These are phyloP conservation scores for Hoplostethus mediterraneus DNA, from an alignment of 2,797 vertebrate species.

Conservation along the genomic window DNA sequence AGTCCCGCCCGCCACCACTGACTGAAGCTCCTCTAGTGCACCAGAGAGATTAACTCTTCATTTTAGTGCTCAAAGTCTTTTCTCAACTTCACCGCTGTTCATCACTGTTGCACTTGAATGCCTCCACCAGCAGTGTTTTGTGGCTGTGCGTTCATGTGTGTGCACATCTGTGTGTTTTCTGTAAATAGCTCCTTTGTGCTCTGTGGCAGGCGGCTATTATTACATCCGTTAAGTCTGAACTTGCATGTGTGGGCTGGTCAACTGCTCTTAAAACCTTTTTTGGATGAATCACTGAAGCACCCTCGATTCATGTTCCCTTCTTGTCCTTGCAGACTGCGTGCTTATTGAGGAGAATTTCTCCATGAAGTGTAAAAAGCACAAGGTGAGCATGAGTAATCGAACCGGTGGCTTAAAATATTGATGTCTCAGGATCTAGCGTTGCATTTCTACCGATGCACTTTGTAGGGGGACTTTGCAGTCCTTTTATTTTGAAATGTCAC, in stretches of 20 bases:
- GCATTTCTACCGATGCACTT: no score
- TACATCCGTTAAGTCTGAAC: conserved; percentile 32
- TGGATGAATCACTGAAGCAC: conserved; percentile 25
- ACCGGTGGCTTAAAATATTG: not conserved
- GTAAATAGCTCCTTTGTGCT: conserved; percentile 24
- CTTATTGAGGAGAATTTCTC: conserved; percentile 87
- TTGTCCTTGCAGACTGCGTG: conserved; percentile 78
- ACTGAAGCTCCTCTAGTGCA: not conserved
- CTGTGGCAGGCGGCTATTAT: conserved; percentile 11
- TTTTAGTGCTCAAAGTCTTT: not conserved
- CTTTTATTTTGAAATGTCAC: not conserved
- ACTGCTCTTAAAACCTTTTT: not conserved
- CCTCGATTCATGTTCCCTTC: conserved; percentile 39
- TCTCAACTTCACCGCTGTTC: not conserved
- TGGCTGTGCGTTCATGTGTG: not conserved
- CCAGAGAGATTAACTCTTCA: not conserved
- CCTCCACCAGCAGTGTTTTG: not conserved
- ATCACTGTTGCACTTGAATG: not conserved
- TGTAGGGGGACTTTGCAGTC: no score
- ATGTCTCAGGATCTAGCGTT: no score
- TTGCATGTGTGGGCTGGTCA: conserved; percentile 32
- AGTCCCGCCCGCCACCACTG: conserved; percentile 15
- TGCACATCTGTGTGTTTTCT: conserved; percentile 9
- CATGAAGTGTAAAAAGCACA: conserved; percentile 89
- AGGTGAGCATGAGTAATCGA: conserved; percentile 70